Evolutionary conservation across 1,140 invertebrate species (phyloP).

Genomic region (Halictus rubicundus): DNA sequence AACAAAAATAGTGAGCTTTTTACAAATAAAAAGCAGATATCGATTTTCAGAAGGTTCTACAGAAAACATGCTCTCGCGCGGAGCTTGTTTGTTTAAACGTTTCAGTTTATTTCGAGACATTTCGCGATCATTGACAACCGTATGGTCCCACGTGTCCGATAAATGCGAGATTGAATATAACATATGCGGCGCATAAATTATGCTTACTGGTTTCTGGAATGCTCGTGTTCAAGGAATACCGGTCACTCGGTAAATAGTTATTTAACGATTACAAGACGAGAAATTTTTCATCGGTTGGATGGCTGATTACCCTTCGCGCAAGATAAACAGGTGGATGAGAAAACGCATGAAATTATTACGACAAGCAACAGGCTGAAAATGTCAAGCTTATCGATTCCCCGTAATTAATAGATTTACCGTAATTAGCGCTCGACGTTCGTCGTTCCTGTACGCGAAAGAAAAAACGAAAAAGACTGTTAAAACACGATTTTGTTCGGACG

Average conservation of each 20-base stretch:
- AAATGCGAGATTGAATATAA: not conserved
- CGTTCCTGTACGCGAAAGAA: not conserved
- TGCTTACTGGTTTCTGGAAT: not conserved
- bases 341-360: constrained; percentile 38
- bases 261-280: not conserved
- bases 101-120: not conserved
- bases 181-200: not conserved
- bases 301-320: not conserved
- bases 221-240: constrained; percentile 5
- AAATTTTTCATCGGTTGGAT: not conserved
- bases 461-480: not conserved
- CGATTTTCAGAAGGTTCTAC: too few relatives aligned
- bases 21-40: too few relatives aligned
- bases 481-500: not conserved
- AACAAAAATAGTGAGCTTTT: too few relatives aligned
- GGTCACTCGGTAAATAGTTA: not conserved
- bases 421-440: not conserved
- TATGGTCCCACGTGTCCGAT: not conserved
- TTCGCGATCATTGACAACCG: not conserved
- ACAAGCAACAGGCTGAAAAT: constrained; percentile 25
- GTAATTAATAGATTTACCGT: constrained; percentile 17
- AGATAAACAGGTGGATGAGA: constrained; percentile 21
- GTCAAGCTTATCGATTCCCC: constrained; percentile 20
- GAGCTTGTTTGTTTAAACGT: not conserved
- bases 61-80: too few relatives aligned